These are phyloP conservation scores for Schizopygopsis pylzovi DNA, from an alignment of 2,797 vertebrate species.

Conservation along the genomic window DNA sequence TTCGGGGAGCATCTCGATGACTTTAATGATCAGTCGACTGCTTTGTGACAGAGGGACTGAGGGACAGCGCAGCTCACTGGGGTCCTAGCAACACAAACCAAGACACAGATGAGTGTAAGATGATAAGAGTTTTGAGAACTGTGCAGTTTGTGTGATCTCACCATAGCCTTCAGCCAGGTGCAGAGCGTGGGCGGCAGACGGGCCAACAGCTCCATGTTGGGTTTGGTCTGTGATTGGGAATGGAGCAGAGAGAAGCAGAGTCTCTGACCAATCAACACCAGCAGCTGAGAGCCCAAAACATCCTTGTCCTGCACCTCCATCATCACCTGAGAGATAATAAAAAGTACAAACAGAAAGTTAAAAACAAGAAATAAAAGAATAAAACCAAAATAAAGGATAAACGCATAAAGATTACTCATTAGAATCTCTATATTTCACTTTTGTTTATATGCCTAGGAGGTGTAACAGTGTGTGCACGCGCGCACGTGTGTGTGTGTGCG, in stretches of 20 bases:
- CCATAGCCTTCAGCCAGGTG: conserved; percentile 99
- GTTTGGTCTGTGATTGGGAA: conserved; percentile 82
- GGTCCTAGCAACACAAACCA: conserved; percentile 78
- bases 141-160: conserved; percentile 65
- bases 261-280: conserved; percentile 92
- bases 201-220: conserved; percentile 91
- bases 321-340: conserved; percentile 79
- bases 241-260: conserved; percentile 88
- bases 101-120: neutral
- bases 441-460: neutral
- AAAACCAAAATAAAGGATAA: neutral
- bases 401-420: neutral
- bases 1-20: conserved; percentile 92
- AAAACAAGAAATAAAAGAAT: neutral
- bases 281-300: conserved; percentile 93
- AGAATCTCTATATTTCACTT: neutral
- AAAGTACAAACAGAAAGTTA: neutral
- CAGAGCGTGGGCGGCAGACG: conserved; percentile 93
- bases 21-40: conserved; percentile 84
- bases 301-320: conserved; percentile 92
- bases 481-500: neutral
- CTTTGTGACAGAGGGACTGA: conserved; percentile 85
- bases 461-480: conserved; percentile 1
- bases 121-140: neutral
- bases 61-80: conserved; percentile 87